phyloP scores from a whole-genome alignment of 1,140 invertebrate genomes.

The Aphis gossypii region DNA sequence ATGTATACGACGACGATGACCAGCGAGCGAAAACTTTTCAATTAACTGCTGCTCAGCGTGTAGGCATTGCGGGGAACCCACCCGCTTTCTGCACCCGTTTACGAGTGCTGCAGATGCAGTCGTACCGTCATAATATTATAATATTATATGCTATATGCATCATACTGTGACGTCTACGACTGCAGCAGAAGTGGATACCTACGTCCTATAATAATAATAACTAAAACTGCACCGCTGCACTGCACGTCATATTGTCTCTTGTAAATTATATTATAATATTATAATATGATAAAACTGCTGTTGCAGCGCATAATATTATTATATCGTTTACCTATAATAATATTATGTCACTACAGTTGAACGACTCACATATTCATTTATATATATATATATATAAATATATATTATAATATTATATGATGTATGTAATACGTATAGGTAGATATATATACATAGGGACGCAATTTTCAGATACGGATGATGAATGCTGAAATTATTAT shows the following conservation, averaged over 20 bases:
- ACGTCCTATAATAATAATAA: background rate
- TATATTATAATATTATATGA: background rate
- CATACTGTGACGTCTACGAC: background rate
- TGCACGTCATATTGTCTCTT: background rate
- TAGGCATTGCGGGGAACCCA: background rate
- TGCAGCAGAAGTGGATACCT: background rate
- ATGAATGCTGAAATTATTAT: background rate
- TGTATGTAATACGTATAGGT: background rate
- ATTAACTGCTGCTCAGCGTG: slow-evolving; percentile 30
- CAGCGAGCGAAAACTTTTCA: slow-evolving; percentile 36
- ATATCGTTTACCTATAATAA: background rate
- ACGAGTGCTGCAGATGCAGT: background rate
- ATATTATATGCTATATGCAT: background rate
- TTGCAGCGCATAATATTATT: background rate
- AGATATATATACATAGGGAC: background rate
- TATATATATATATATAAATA: background rate
- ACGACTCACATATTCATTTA: background rate
- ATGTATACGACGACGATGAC: background rate
- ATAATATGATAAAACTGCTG: background rate
- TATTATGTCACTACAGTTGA: background rate
- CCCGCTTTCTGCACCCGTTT: no score
- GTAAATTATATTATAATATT: background rate
- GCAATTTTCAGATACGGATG: background rate
- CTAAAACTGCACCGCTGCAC: background rate
- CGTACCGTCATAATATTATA: background rate